A percentile compares a stretch with the other conserved stretches of the same genome.
phyloP scores from a whole-genome alignment of 2,113 vertebrate species.

The Mustela lutreola region DNA sequence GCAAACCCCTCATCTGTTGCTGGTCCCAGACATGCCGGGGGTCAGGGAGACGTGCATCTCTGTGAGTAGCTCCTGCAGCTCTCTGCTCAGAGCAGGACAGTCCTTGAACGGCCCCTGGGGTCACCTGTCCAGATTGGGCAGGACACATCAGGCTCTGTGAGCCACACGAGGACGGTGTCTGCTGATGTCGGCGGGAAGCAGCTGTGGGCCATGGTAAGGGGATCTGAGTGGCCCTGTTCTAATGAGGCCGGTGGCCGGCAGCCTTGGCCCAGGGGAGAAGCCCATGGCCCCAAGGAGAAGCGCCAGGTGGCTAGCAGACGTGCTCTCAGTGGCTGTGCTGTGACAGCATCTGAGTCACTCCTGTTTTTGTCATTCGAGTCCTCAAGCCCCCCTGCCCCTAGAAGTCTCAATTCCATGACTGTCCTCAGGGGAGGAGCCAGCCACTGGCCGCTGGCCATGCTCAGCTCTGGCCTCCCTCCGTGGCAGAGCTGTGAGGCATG shows the following conservation, averaged over 20 bases:
- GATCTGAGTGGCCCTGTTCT: fast-evolving
- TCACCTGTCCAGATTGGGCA: neutral
- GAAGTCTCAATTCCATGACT: fast-evolving
- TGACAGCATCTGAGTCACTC: fast-evolving
- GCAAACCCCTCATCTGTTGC: fast-evolving
- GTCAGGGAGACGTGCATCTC: fast-evolving
- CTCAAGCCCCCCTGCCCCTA: fast-evolving
- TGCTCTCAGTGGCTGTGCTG: fast-evolving
- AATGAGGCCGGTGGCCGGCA: fast-evolving
- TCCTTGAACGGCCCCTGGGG: fast-evolving
- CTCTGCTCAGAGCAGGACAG: neutral
- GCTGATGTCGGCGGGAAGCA: too few species aligned
- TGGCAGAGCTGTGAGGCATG: neutral
- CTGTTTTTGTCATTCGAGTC: neutral
- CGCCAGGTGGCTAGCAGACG: fast-evolving
- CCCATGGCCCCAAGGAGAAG: neutral
- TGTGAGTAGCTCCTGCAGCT: fast-evolving
- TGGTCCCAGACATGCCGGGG: fast-evolving
- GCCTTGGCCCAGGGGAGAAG: neutral
- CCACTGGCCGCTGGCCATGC: fast-evolving
- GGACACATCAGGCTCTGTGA: neutral
- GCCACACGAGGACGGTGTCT: neutral
- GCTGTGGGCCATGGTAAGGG: fast-evolving
- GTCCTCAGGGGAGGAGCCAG: neutral
- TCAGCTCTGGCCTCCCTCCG: neutral